Evolutionary conservation across 2,113 vertebrate genomes (phyloP).

Genomic region (Corythaixoides concolor): DNA sequence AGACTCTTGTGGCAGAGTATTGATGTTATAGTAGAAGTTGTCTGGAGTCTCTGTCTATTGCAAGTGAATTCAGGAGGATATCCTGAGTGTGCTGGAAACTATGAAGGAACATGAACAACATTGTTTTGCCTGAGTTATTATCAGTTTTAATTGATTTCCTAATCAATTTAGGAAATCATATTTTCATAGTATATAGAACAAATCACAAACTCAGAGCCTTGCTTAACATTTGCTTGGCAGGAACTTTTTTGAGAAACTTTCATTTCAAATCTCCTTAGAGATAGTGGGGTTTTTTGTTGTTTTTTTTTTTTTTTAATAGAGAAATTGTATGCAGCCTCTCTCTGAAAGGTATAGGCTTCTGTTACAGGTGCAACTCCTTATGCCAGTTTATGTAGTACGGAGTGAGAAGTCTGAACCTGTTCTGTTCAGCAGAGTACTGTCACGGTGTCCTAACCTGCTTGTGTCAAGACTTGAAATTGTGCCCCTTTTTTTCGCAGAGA

Average conservation of each 20-base stretch:
- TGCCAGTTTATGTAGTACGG: neutral
- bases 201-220: neutral
- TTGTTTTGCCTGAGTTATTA: neutral
- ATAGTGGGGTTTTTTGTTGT: neutral
- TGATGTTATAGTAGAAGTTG: neutral
- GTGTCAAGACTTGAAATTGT: neutral
- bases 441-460: neutral
- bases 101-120: neutral
- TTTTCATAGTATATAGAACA: neutral
- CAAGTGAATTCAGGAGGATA: neutral
- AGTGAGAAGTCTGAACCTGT: neutral
- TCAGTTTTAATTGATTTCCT: neutral
- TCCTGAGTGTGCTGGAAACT: neutral
- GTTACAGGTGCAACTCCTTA: neutral
- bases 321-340: neutral
- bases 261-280: neutral
- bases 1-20: neutral
- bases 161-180: neutral
- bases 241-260: neutral
- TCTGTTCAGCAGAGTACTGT: neutral
- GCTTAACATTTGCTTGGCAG: neutral
- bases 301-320: neutral
- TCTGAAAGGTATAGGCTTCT: neutral
- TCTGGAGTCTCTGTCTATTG: neutral
- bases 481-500: neutral